Evolutionary conservation across 2,113 vertebrate species (phyloP), one percentile per base, ranked within the genome.

Genomic region (Corydoras sp.): DNA sequence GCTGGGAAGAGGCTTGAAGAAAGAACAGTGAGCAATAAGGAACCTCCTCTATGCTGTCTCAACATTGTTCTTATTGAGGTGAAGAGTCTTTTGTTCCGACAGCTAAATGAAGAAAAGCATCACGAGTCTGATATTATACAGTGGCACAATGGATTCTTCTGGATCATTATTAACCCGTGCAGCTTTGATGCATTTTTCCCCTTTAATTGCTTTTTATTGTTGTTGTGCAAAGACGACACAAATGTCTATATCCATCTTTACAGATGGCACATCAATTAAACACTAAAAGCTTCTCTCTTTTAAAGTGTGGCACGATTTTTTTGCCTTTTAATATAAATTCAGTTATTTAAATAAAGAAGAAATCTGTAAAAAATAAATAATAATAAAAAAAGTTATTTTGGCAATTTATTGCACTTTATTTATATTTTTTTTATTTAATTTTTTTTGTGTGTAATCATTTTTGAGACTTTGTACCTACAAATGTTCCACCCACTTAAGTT

Each of bases 1-100:
- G 13, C 54, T 31, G 70, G 18, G 62, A 72, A 65, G 70, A 65
- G 70, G 65, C 14, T 68, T 58, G 73, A 62, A 81, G 70, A 76
- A 70, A 72, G 59, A 68, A 43, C 51, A 51, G 59, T 49, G 68
- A 70, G 65, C 58, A 53, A 31, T 24, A 68, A 61, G 64, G 58
- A 69, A 69, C 64, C 64, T 72, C 64, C 65, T 73, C 58, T 55
- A 11, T 11, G 58, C 54, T 73, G 72, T 60, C 65, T 68, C 56
- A 11, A 73, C 65, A 73, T 73, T 73, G 64, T 68, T 68, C 65
- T 62, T 48, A 43, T 60, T 73, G 71, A 73, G 54, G 65, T 60
- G 18, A 51, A 43, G 64, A 67, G 64, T 3, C 58, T 67, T 73
- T 68, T 73, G 58, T 73, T 68, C 43, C 5, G 9, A 3, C 58